Evolutionary conservation across 2,888 invertebrate species (phyloP), one percentile per base, ranked within the genome.

Genomic region (Arctia plantaginis): DNA sequence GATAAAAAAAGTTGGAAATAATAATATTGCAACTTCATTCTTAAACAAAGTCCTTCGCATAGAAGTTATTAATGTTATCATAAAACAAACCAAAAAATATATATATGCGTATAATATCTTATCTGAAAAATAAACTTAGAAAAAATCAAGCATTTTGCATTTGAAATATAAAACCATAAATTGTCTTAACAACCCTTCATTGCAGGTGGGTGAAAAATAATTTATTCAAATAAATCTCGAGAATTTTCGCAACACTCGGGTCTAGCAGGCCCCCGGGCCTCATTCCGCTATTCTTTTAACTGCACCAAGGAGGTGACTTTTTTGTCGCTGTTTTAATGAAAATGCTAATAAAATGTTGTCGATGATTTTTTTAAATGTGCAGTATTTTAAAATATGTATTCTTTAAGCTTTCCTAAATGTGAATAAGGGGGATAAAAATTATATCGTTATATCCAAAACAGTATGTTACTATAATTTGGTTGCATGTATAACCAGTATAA

Each of bases 211-310:
- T 91, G 82, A 87, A 90, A 93, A 92, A 94, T 95, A 94, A 95
- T 95, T 95, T 95, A 95, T 95, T 95, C 93, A 93, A 91, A 95
- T 95, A 95, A 95, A 95, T 95, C 95, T 93, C 86, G 82, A 79
- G 88, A 90, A 92, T 92, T 93, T 93, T 92, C 91, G 89, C 89
- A 89, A 89, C 87, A 86, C 84, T 84, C 84, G 74, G 82, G 83
- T 88, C 82, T 89, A 93, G 88, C 82, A 89, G 90, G 88, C 95
- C 95, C 95, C 83, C 77, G 95, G 94, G 95, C 87, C 88, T 91
- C 90, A 90, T 94, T 93, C 79, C 76, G 86, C 89, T 82, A 89
- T 94, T 93, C 92, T 94, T 94, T 93, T 93, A 93, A 94, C 88
- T 92, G 92, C 90, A 90, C 89, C 89, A 80, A 91, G 82, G 91